A percentile compares a stretch with the other conserved stretches of the same genome.
phyloP scores from a whole-genome alignment of 2,797 vertebrate genomes.

The Pseudocheirus occidentalis region DNA sequence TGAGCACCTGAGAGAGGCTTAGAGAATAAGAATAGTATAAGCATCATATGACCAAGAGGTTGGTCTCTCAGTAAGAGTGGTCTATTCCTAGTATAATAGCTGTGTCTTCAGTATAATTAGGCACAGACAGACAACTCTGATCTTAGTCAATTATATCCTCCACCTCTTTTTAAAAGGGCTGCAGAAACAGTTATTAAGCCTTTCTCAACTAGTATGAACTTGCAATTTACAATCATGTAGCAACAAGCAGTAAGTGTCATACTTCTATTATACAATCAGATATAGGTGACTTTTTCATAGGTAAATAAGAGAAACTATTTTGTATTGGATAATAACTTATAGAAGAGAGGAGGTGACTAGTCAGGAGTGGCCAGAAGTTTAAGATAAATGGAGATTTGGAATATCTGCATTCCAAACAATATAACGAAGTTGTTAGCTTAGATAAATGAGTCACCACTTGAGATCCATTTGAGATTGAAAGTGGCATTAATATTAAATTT shows the following conservation, averaged over 20 bases:
- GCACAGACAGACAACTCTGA: background rate
- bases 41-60: background rate
- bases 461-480: background rate
- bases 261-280: background rate
- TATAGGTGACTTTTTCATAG: background rate
- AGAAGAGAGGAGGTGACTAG: background rate
- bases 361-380: background rate
- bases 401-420: background rate
- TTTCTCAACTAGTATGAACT: background rate
- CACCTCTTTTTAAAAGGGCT: background rate
- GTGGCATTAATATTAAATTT: background rate
- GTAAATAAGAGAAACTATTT: background rate
- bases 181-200: background rate
- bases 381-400: background rate
- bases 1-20: background rate
- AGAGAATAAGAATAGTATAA: background rate
- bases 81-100: background rate
- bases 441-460: background rate
- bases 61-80: background rate
- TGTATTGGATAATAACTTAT: background rate
- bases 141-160: background rate
- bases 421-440: background rate
- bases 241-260: background rate
- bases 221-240: background rate
- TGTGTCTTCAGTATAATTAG: background rate